Base-by-base conservation (phyloP, 2,888 invertebrate genomes). In the Ariolimax columbianus region DNA sequence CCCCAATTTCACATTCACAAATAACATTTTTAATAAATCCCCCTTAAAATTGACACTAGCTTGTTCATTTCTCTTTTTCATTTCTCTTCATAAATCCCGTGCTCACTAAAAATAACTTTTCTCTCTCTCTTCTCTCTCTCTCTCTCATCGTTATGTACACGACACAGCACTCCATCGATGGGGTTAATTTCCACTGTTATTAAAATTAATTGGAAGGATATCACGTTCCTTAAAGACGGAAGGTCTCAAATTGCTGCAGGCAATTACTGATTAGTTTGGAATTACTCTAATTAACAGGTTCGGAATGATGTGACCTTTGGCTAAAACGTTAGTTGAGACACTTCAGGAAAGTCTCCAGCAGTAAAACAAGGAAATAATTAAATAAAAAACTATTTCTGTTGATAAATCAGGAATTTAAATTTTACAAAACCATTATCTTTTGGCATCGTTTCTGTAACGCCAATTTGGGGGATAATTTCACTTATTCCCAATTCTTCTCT, bases 131-230 rank as follows among this genome's bases (percentile, higher is more conserved):
- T 9, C n/a, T 63, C n/a, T 63, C 23, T 26, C n/a, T 23, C n/a
- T n/a, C 59, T n/a, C n/a, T 63, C 14, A 30, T 26, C 3, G 66
- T 66, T 30, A 30, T 55, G 43, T n/a, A 70, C 30, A 51, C 40
- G 30, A 26, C 43, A 51, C 51, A 33, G 73, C 19, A 36, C 30
- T 30, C 19, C 33, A 33, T 33, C 19, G 23, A 51, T 51, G 51
- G 30, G 33, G 36, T 51, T 75, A 51, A 33, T 75, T 51, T 51
- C 23, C 4, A 36, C 47, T 51, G 51, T 75, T 75, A 51, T 75
- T 75, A 75, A 75, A 75, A 75, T 51, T 75, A 75, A 75, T 51
- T 75, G 75, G 51, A 75, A 51, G 33, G 33, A 9, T 33, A 75
- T 51, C 19, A 19, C 17, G 17, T 51, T 33, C 51, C 75, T 51